Conservation (phyloP, 2,888 invertebrate species). For the Diarsia rubi region DNA sequence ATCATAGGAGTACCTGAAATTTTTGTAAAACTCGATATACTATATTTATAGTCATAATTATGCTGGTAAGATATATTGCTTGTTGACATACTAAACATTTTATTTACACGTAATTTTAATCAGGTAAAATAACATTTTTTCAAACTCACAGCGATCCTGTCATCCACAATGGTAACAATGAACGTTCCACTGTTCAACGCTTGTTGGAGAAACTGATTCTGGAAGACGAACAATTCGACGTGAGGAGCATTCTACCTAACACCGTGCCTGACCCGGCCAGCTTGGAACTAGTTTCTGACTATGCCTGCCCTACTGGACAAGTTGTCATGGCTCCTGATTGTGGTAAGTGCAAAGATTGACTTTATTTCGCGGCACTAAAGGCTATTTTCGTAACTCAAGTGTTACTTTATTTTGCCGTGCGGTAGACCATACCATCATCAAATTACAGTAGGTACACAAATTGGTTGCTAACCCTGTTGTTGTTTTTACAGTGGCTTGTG, state of each 20-base stretch:
- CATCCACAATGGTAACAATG: slow-evolving; percentile 96
- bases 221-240: slow-evolving; percentile 98
- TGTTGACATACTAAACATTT: slow-evolving; percentile 7
- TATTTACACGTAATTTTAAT: not conserved
- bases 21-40: not conserved
- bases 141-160: slow-evolving; percentile 95
- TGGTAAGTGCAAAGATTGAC: slow-evolving; percentile 90
- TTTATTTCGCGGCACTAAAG: not conserved
- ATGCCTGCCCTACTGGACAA: slow-evolving; percentile 97
- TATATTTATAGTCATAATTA: too few relatives aligned
- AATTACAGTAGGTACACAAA: not conserved
- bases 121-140: slow-evolving; percentile 6
- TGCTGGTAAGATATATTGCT: slow-evolving; percentile 34
- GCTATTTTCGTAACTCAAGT: not conserved
- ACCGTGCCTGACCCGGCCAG: slow-evolving; percentile 98
- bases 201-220: slow-evolving; percentile 97
- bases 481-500: slow-evolving; percentile 94
- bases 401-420: too few relatives aligned
- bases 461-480: not conserved
- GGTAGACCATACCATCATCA: not conserved
- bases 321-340: slow-evolving; percentile 98
- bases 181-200: slow-evolving; percentile 95
- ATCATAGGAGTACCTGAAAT: too few relatives aligned
- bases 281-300: slow-evolving; percentile 96
- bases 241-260: slow-evolving; percentile 97